Evolutionary conservation across 1,140 invertebrate genomes (phyloP).

Genomic region (Hyles vespertilio): DNA sequence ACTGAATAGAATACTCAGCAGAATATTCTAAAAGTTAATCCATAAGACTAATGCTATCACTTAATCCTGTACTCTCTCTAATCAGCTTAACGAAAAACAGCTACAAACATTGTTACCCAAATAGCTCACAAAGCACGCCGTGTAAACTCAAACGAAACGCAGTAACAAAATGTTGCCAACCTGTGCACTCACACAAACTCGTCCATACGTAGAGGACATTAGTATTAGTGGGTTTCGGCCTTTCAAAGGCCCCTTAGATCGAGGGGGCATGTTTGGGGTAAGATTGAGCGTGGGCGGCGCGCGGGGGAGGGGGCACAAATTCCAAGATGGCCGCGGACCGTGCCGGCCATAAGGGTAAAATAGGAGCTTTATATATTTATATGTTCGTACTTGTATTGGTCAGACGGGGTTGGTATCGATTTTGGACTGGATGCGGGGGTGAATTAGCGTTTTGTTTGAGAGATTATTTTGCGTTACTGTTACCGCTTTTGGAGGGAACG

Average conservation of each 20-base stretch:
- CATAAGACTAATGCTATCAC: no score
- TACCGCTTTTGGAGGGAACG: not conserved
- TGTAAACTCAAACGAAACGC: slow-evolving; percentile 41
- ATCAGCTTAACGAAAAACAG: no score
- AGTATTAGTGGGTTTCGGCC: slow-evolving; percentile 71
- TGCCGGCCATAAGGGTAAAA: slow-evolving; percentile 73
- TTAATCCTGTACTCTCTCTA: no score
- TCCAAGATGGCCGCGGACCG: slow-evolving; percentile 66
- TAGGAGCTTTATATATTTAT: slow-evolving; percentile 57
- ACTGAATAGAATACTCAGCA: no score
- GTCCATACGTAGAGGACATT: slow-evolving; percentile 59
- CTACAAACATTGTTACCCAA: no score
- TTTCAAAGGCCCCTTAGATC: slow-evolving; percentile 68
- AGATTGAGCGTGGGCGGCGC: slow-evolving; percentile 55
- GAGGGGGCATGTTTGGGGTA: slow-evolving; percentile 64
- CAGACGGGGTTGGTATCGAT: slow-evolving; percentile 50
- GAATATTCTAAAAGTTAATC: no score
- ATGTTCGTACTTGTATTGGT: slow-evolving; percentile 50
- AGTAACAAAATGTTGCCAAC: slow-evolving; percentile 36
- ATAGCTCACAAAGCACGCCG: slow-evolving; percentile 8
- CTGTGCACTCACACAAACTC: slow-evolving; percentile 30
- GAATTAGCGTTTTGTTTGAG: slow-evolving; percentile 11
- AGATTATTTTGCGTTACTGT: not conserved
- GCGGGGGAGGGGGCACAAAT: slow-evolving; percentile 38
- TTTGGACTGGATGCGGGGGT: slow-evolving; percentile 15